These are phyloP conservation scores for Galemys pyrenaicus DNA, from an alignment of 2,113 vertebrate species.

Conservation along the genomic window DNA sequence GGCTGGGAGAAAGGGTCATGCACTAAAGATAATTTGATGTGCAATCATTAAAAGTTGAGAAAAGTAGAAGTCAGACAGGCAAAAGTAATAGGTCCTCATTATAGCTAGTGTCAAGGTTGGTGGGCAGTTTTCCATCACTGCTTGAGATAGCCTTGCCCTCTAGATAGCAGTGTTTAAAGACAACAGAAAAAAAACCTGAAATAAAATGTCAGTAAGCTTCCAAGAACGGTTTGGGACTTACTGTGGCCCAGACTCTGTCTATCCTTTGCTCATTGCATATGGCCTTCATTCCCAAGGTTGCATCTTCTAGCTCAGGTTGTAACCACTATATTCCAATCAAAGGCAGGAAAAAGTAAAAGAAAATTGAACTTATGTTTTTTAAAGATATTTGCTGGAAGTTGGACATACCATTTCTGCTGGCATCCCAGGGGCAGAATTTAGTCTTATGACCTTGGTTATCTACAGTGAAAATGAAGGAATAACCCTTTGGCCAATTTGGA, in stretches of 20 bases:
- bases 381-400: not conserved
- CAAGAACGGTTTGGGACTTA: not conserved
- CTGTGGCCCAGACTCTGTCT: not conserved
- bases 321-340: not conserved
- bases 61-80: not conserved
- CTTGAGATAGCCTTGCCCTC: not conserved
- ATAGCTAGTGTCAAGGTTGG: not conserved
- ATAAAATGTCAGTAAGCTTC: not conserved
- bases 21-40: not conserved
- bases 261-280: not conserved
- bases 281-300: not conserved
- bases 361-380: not conserved
- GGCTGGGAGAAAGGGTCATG: not conserved
- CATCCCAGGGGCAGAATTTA: not conserved
- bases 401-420: not conserved
- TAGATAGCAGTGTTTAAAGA: not conserved
- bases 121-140: not conserved
- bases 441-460: not conserved
- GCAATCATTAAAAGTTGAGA: not conserved
- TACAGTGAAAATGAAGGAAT: not conserved
- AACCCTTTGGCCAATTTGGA: not conserved
- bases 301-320: not conserved
- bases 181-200: not conserved
- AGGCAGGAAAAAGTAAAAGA: not conserved
- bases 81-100: not conserved